Percentiles rank a stretch among this genome's conserved stretches.
phyloP scores from a whole-genome alignment of 2,797 vertebrate genomes.

The Hapalemur alaotrensis region DNA sequence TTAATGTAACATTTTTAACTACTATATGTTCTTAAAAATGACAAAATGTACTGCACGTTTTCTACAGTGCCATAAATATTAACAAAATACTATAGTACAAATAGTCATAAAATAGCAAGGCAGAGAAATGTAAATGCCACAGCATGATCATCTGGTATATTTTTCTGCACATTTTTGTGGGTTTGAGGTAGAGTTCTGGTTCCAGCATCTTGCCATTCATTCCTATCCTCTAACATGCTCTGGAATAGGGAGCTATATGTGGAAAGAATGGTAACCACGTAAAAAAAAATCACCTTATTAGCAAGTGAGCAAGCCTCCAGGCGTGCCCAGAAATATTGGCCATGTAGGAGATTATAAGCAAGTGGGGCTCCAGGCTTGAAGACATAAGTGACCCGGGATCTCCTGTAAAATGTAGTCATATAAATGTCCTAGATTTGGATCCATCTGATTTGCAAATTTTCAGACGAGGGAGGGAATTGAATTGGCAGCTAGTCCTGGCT shows the following conservation, averaged over 20 bases:
- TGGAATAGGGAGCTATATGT: background rate
- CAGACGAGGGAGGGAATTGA: background rate
- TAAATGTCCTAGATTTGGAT: background rate
- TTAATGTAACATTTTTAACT: background rate
- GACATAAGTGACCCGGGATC: background rate
- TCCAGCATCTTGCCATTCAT: background rate
- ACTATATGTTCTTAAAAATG: background rate
- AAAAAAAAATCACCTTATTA: background rate
- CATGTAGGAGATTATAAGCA: background rate
- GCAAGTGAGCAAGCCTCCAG: background rate
- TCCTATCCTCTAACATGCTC: background rate
- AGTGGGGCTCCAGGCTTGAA: background rate
- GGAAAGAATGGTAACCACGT: background rate
- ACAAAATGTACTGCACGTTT: background rate
- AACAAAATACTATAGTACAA: background rate
- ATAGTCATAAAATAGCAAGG: background rate
- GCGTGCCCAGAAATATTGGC: background rate
- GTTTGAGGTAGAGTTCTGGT: background rate
- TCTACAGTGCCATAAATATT: background rate
- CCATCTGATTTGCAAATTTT: background rate
- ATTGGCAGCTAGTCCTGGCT: background rate
- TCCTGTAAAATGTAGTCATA: background rate
- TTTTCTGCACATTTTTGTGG: background rate
- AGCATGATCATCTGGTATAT: background rate
- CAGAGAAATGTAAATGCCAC: background rate